Conservation (phyloP, 2,113 vertebrate species). For the Mionectes macconnelli region DNA sequence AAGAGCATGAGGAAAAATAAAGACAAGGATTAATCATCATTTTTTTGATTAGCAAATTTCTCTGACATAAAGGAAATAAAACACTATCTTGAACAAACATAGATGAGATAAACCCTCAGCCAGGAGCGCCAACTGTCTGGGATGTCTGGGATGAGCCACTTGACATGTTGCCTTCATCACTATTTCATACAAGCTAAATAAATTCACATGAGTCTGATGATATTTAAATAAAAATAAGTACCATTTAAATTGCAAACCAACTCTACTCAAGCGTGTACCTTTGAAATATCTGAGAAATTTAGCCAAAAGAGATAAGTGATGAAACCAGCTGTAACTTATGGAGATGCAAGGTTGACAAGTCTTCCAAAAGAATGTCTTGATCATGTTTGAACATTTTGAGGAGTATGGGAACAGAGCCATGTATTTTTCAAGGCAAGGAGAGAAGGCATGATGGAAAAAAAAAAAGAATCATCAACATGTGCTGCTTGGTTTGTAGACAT, state of each 20-base stretch:
- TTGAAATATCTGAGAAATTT: background rate
- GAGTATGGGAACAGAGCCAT: background rate
- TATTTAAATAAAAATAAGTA: conserved; percentile 24
- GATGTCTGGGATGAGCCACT: background rate
- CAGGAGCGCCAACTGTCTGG: background rate
- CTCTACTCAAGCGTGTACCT: background rate
- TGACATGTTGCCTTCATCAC: background rate
- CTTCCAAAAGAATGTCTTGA: background rate
- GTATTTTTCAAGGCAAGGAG: background rate
- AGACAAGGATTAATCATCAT: background rate
- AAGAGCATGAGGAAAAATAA: background rate
- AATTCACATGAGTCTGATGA: background rate
- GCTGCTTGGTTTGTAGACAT: background rate
- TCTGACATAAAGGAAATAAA: background rate
- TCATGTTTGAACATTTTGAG: background rate
- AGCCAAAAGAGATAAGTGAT: background rate
- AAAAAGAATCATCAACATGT: background rate
- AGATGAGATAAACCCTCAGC: background rate
- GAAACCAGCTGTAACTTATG: background rate
- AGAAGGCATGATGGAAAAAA: background rate
- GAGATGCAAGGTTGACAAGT: background rate
- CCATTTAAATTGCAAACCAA: conserved; percentile 20
- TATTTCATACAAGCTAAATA: background rate
- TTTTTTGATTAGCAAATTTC: background rate
- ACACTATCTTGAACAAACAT: background rate